These are phyloP conservation scores for Ashinkailepas kermadecensis DNA, from an alignment of 2,888 invertebrate genomes.

Conservation along the genomic window DNA sequence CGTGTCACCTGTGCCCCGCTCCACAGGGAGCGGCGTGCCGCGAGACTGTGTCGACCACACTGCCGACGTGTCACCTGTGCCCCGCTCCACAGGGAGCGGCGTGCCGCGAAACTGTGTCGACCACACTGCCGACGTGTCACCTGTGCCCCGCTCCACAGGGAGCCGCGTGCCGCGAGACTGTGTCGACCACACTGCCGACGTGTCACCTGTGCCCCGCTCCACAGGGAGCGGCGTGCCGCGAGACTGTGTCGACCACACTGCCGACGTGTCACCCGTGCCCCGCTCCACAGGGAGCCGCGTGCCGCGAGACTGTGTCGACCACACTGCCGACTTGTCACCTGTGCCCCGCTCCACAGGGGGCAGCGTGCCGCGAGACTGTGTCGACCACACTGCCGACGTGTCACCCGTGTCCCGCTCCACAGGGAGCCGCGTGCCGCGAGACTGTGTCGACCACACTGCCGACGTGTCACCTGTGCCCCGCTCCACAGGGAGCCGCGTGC, in stretches of 20 bases:
- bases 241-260: constrained; percentile 9
- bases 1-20: neutral
- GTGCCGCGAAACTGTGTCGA: constrained; percentile 17
- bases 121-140: constrained; percentile 3
- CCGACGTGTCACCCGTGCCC: neutral
- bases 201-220: neutral
- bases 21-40: neutral
- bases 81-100: neutral
- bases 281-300: neutral
- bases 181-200: constrained; percentile 13
- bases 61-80: neutral
- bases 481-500: neutral
- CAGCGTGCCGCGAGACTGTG: constrained; percentile 7
- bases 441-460: constrained; percentile 11
- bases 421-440: constrained; percentile 1
- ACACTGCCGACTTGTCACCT: constrained; percentile 1
- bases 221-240: neutral
- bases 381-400: constrained; percentile 13
- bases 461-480: neutral
- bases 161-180: constrained; percentile 4
- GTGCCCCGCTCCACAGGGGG: neutral
- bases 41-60: constrained; percentile 12
- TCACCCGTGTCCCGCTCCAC: neutral
- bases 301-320: constrained; percentile 14
- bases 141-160: neutral